phyloP scores from a whole-genome alignment of 2,888 invertebrate genomes.

The Tholera decimalis region DNA sequence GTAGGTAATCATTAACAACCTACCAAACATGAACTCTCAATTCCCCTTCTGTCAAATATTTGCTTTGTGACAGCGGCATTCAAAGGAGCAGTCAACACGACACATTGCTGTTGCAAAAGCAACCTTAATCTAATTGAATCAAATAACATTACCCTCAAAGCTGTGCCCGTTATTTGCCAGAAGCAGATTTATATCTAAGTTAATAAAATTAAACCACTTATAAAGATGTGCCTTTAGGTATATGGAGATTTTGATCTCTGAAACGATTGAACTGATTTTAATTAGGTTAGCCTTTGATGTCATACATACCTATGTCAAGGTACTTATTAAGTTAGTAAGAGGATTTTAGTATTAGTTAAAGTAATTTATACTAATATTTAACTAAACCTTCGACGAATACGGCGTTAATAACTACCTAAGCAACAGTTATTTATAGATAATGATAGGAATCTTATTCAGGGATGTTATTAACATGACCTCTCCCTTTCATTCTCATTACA shows the following conservation, averaged over 20 bases:
- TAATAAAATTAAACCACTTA: slow-evolving; percentile 65
- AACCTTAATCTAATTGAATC: slow-evolving; percentile 16
- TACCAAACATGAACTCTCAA: background rate
- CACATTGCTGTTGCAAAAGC: slow-evolving; percentile 11
- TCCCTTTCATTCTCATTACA: too few relatives aligned
- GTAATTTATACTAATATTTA: slow-evolving; percentile 16
- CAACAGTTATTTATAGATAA: background rate
- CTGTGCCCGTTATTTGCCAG: slow-evolving; percentile 46
- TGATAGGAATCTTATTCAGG: too few relatives aligned
- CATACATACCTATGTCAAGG: slow-evolving; percentile 26
- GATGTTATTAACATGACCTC: too few relatives aligned
- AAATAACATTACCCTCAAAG: slow-evolving; percentile 12
- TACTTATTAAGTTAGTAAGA: slow-evolving; percentile 27
- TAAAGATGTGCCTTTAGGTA: slow-evolving; percentile 55
- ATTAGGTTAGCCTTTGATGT: slow-evolving; percentile 59
- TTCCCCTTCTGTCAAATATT: slow-evolving; percentile 46
- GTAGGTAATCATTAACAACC: slow-evolving; percentile 7
- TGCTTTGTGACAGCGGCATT: slow-evolving; percentile 34
- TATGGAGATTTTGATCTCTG: slow-evolving; percentile 46
- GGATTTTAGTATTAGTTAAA: slow-evolving; percentile 10
- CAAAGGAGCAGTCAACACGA: slow-evolving; percentile 56
- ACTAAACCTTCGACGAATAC: slow-evolving; percentile 9
- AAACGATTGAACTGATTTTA: slow-evolving; percentile 60
- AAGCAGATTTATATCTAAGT: slow-evolving; percentile 62
- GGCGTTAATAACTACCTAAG: background rate